Conservation (phyloP, 2,113 vertebrate species). For the Antennarius striatus region DNA sequence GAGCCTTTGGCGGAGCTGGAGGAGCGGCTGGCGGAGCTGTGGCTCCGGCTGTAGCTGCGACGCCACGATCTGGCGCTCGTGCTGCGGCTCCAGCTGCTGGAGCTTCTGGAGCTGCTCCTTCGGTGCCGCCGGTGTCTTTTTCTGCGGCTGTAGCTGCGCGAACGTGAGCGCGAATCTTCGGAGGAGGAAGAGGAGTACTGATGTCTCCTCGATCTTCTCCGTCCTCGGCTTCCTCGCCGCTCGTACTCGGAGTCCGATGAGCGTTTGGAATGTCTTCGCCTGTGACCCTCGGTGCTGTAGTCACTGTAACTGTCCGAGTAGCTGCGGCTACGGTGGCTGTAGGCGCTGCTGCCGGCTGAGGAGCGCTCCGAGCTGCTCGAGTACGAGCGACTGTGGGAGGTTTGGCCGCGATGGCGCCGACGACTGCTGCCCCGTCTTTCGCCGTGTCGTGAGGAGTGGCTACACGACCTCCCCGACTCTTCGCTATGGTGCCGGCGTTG, state of each 20-base stretch:
- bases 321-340: conserved; percentile 87
- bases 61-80: conserved; percentile 91
- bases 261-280: conserved; percentile 81
- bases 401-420: conserved; percentile 79
- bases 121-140: conserved; percentile 83
- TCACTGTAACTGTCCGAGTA: conserved; percentile 96
- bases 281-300: conserved; percentile 83
- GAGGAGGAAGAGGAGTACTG: conserved; percentile 88
- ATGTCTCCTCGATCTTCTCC: conserved; percentile 83
- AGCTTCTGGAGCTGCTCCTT: conserved; percentile 86
- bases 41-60: conserved; percentile 92
- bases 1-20: conserved; percentile 84
- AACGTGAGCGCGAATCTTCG: conserved; percentile 83
- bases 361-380: conserved; percentile 92
- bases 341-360: conserved; percentile 87
- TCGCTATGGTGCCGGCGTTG: conserved; percentile 87
- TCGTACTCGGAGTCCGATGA: conserved; percentile 94
- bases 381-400: conserved; percentile 85
- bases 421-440: conserved; percentile 79
- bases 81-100: conserved; percentile 91
- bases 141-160: conserved; percentile 84
- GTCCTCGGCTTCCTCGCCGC: conserved; percentile 81
- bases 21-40: conserved; percentile 87
- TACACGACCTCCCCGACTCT: conserved; percentile 87
- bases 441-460: conserved; percentile 84